Conservation (phyloP, 2,888 invertebrate genomes). For the Tiphia femorata region DNA sequence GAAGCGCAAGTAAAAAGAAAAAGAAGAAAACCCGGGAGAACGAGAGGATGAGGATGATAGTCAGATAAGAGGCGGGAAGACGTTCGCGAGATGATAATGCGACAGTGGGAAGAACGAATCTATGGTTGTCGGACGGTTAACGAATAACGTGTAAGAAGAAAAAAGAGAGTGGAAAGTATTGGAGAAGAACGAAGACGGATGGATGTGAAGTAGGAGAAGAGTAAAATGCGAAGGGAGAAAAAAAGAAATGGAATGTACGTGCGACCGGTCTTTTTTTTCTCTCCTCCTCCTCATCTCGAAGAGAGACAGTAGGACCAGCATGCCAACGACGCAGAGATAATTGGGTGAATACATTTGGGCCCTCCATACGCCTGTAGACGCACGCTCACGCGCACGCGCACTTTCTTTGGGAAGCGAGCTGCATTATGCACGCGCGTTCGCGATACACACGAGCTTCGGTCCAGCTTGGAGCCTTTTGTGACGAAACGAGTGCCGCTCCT, state of each 20-base stretch:
- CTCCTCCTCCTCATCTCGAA: too few relatives aligned
- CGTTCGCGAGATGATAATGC: not conserved
- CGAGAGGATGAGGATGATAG: not conserved
- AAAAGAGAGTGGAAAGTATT: not conserved
- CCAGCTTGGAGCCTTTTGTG: slow-evolving; percentile 6
- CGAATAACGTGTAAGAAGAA: not conserved
- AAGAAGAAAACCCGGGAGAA: too few relatives aligned
- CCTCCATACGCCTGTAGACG: slow-evolving; percentile 21
- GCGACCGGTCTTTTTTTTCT: too few relatives aligned
- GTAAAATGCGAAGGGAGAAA: too few relatives aligned
- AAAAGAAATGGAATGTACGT: too few relatives aligned
- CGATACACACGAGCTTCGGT: not conserved
- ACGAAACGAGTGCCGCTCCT: slow-evolving; percentile 9
- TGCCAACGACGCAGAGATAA: slow-evolving; percentile 49
- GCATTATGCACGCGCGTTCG: slow-evolving; percentile 32
- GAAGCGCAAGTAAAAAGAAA: too few relatives aligned
- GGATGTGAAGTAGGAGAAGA: too few relatives aligned
- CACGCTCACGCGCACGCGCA: slow-evolving; percentile 1
- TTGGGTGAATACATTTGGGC: slow-evolving; percentile 52
- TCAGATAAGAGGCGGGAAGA: not conserved
- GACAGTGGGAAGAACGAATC: not conserved
- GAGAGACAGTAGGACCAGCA: slow-evolving; percentile 24
- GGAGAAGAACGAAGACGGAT: not conserved
- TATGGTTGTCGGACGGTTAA: not conserved
- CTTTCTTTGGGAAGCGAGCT: slow-evolving; percentile 21